A percentile compares a stretch with the other conserved stretches of the same genome.
Evolutionary conservation across 2,797 vertebrate species (phyloP).

Genomic region (Vespertilio murinus): DNA sequence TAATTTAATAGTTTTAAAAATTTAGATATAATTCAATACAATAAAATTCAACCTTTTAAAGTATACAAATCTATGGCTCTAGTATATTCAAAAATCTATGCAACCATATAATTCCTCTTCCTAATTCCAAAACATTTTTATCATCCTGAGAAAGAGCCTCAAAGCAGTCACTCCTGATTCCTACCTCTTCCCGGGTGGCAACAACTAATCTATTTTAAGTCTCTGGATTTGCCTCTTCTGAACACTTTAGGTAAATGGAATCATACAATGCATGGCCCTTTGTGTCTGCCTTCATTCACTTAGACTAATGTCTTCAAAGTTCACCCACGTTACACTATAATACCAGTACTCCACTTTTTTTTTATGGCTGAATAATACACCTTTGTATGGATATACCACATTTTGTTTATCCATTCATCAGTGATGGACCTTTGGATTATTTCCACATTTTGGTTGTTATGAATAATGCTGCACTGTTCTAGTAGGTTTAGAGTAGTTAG

Average conservation of each 20-base stretch:
- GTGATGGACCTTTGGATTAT: background rate
- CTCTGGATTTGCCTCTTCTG: background rate
- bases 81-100: background rate
- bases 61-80: background rate
- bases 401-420: background rate
- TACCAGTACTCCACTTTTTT: background rate
- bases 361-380: background rate
- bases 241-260: background rate
- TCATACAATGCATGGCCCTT: background rate
- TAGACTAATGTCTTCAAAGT: background rate
- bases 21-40: background rate
- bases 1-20: background rate
- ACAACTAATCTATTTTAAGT: background rate
- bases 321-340: accelerated
- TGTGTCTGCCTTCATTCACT: background rate
- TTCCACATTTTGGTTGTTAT: background rate
- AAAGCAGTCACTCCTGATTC: background rate
- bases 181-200: background rate
- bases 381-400: background rate
- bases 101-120: background rate
- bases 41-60: background rate
- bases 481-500: background rate
- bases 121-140: background rate
- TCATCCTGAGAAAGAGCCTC: background rate
- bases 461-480: background rate